A percentile compares a stretch with the other conserved stretches of the same genome.
Conservation (phyloP, 2,113 vertebrate genomes). For the Arvicanthis niloticus region DNA sequence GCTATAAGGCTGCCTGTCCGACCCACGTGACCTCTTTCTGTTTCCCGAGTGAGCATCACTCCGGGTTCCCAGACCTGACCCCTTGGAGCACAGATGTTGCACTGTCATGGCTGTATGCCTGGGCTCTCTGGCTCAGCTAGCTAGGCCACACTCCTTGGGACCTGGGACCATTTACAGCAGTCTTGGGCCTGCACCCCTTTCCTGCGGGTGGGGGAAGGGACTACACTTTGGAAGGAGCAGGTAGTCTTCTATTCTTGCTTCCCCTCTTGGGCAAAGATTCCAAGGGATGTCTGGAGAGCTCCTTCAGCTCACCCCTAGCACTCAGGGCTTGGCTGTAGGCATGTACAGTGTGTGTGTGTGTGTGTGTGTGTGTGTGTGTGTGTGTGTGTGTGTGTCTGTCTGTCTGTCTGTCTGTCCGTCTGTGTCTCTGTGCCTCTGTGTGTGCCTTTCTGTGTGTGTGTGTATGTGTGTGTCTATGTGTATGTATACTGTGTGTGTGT, state of each 20-base stretch:
- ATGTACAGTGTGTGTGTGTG: neutral
- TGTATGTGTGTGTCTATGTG: too few relatives aligned
- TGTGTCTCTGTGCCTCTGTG: too few relatives aligned
- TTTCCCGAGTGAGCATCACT: neutral
- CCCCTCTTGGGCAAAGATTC: neutral
- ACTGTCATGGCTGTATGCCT: neutral
- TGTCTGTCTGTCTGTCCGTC: too few relatives aligned
- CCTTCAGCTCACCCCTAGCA: fast-evolving
- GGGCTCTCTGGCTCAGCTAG: neutral
- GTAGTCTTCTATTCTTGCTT: fast-evolving
- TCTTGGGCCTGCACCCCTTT: fast-evolving
- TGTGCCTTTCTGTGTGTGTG: too few relatives aligned
- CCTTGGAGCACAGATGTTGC: neutral
- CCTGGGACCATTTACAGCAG: neutral
- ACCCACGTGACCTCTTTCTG: too few relatives aligned
- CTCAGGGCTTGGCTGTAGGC: neutral
- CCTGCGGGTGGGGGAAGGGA: fast-evolving
- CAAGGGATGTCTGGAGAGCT: neutral
- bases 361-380: neutral
- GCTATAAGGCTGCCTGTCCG: fast-evolving
- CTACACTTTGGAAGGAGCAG: neutral
- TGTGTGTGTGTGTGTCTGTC: neutral
- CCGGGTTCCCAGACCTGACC: fast-evolving
- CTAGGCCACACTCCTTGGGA: neutral
- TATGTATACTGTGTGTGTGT: too few relatives aligned